Base-by-base conservation (phyloP, 2,888 invertebrate genomes). In the Hermaeophaga mercurialis region DNA sequence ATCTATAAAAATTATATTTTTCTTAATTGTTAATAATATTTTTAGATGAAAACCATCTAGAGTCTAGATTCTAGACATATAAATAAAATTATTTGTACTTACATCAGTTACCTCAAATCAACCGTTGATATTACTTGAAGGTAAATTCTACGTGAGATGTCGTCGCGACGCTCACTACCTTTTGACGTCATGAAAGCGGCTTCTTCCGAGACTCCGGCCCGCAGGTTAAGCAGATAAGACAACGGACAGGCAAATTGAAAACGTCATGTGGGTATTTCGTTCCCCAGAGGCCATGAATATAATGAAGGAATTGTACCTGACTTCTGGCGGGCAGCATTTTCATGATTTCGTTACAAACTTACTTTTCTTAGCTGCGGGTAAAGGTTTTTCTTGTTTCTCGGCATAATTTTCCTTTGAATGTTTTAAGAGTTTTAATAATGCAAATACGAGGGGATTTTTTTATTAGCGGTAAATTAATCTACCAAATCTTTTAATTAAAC, bases 191-290 rank as follows among this genome's bases (percentile, higher is more conserved):
- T 12, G 22, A n/a, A 19, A 11, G 18, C 38, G 2, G 44, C 43
- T 43, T 22, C 24, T 14, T 12, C 34, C 7, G 38, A 9, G 17
- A 34, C 46, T 22, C 19, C 6, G 36, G 47, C 47, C 36, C 47
- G 50, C 58, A 56, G 48, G 56, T 47, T 61, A 61, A 61, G 56
- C 54, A 56, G 61, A 61, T 58, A 61, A 61, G 50, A 50, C 50
- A 43, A 33, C 50, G 33, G 54, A 41, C 45, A 38, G 58, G 26
- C 56, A 58, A 61, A 61, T 61, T 61, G 61, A 58, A 61, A 61
- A 61, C 54, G 56, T 61, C 58, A 58, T 58, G 58, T 61, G 61
- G 58, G 58, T 58, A 55, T 61, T 58, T 55, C 36, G 48, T 39
- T 49, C 61, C 53, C 54, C 34, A 15, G 61, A 53, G 61, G 9